Evolutionary conservation across 2,113 vertebrate genomes (phyloP), one percentile per base, ranked within the genome.

Genomic region (Chaetorhynchus papuensis): DNA sequence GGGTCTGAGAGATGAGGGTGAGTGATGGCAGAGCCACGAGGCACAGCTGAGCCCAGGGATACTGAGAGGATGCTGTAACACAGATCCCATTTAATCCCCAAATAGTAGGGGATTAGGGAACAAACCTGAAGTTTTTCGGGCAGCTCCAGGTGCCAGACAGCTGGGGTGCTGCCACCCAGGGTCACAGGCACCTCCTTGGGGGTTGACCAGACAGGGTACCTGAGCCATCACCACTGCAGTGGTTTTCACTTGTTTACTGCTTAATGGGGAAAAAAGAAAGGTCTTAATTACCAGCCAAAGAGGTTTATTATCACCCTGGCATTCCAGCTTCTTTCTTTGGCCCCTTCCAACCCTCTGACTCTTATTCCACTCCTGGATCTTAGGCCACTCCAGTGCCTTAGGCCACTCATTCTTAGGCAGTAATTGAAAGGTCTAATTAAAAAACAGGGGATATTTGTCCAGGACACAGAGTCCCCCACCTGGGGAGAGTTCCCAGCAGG

Each of bases 1-100:
- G 11, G 50, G 10, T 30, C 15, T 10, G 5, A 53, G 66, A 60
- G 68, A 10, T 1, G 15, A 77, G 39, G 53, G 52, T 17, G 75
- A 33, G 70, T 0, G 0, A 21, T 10, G 60, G 1, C 68, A 11
- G 47, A 28, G 50, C 26, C 28, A 0, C 0, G 1, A 39, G 28
- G 59, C 41, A 15, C 10, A 3, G 60, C 54, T 41, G 45, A 15
- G 9, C 31, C 31, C 44, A 4, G 27, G 27, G 63, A 5, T 64
- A 63, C 77, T 84, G 59, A 1, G 72, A 64, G 77, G 68, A 5
- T 37, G 79, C 22, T 8, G 10, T 26, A 11, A 11, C 15, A 35
- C 1, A 16, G 41, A 20, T 1, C 33, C 30, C 42, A 5, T 16
- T 15, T 2, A 4, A 39, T 28, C 7, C 23, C 27, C 13, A 5